Evolutionary conservation across 2,888 invertebrate genomes (phyloP).

Genomic region (Globia sparganii): DNA sequence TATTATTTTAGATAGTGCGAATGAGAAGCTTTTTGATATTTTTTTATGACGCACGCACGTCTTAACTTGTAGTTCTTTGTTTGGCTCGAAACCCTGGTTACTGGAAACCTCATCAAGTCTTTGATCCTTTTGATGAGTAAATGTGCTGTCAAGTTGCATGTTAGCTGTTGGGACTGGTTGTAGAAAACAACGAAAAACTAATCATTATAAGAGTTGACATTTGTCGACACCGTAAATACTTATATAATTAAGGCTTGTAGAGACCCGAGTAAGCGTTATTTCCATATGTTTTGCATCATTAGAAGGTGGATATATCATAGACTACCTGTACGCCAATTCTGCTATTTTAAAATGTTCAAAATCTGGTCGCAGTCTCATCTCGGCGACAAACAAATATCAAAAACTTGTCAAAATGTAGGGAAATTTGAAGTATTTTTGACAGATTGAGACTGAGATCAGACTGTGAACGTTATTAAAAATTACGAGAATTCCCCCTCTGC

Average conservation of each 20-base stretch:
- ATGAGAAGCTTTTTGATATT: conserved; percentile 34
- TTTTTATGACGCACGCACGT: conserved; percentile 19
- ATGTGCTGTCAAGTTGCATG: conserved; percentile 29
- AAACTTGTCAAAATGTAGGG: no score
- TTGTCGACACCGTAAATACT: conserved; percentile 1
- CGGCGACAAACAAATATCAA: no score
- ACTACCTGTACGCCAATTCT: no score
- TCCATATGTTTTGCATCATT: background rate
- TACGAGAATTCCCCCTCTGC: no score
- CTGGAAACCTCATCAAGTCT: conserved; percentile 33
- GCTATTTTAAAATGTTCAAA: no score
- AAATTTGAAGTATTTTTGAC: no score
- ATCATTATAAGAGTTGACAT: conserved; percentile 5
- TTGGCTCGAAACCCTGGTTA: conserved; percentile 1
- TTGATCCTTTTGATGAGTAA: conserved; percentile 36
- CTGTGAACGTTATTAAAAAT: no score
- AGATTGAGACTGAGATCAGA: no score
- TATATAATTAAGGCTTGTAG: background rate
- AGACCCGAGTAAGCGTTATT: background rate
- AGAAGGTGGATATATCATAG: background rate
- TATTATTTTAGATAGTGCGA: conserved; percentile 50
- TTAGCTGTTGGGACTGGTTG: conserved; percentile 28
- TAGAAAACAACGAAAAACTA: conserved; percentile 1
- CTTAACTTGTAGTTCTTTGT: conserved; percentile 48
- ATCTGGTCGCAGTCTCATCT: no score